Base-by-base conservation (phyloP, 2,888 invertebrate genomes). In the Griposia aprilina region DNA sequence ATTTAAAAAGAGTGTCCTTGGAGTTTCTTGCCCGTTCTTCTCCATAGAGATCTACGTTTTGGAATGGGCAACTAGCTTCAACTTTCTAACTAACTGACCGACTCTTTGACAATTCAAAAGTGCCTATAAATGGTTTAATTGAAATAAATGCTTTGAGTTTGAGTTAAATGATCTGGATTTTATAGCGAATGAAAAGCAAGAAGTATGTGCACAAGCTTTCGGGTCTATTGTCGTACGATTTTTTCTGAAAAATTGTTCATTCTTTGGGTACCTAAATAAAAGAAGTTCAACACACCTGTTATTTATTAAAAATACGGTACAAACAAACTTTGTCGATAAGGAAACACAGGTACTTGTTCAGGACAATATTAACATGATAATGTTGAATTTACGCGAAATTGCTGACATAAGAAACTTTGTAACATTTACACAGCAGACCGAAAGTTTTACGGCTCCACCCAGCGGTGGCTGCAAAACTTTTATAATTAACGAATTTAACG, bases 401-500 rank as follows among this genome's bases (percentile, higher is more conserved):
- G 62, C 85, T 71, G 76, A 78, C 74, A 77, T 73, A 65, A 30
- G 13, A 30, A 83, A 83, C 78, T 77, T 77, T 67, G 78, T 63
- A 68, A 83, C 68, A 71, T 85, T 81, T 76, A 81, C 79, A 80
- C 57, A 73, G 66, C 62, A 60, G 30, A 30, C 63, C 2, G n/a
- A 69, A 76, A 85, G 71, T 83, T 85, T 76, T 68, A 76, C 75
- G 50, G 82, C 55, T 15, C 30, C 71, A 11, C 48, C 60, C 81
- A 60, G 68, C 67, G 55, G 63, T 63, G 48, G 57, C 52, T 55
- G 65, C 13, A 20, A 52, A 84, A 82, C 79, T 84, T 84, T 82
- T 82, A 78, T 84, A 84, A 84, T 84, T 82, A 82, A 84, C 63
- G 73, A 84, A 76, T 84, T 82, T 82, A 76, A 82, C 60, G 67